Evolutionary conservation across 2,888 invertebrate genomes (phyloP).

Genomic region (Ypsolopha sequella): DNA sequence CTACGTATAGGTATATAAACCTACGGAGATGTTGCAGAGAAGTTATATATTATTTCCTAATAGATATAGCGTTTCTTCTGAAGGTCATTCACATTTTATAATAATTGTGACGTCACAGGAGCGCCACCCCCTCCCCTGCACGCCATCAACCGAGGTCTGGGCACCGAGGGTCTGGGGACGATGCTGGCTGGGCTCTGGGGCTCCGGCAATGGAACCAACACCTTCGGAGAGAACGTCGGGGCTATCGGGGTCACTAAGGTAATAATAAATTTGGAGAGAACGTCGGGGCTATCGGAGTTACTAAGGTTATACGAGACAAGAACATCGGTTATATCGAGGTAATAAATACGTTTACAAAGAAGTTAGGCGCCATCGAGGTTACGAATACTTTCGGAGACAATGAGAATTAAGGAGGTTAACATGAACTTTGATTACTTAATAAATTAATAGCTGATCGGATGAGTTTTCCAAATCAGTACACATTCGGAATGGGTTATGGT

Average conservation of each 20-base stretch:
- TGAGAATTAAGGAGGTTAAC: neutral
- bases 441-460: too few relatives aligned
- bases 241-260: constrained; percentile 90
- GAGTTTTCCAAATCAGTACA: too few relatives aligned
- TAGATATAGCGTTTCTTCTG: too few relatives aligned
- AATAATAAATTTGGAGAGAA: constrained; percentile 84
- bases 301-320: constrained; percentile 89
- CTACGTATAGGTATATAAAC: too few relatives aligned
- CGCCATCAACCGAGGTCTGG: constrained; percentile 89
- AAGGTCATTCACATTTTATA: too few relatives aligned
- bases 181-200: constrained; percentile 88
- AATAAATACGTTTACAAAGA: constrained; percentile 79
- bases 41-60: too few relatives aligned
- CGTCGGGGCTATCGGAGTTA: constrained; percentile 90
- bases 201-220: constrained; percentile 88
- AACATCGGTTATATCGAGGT: constrained; percentile 92
- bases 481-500: too few relatives aligned
- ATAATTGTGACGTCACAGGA: constrained; percentile 40
- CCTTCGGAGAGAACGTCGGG: constrained; percentile 91
- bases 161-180: constrained; percentile 88
- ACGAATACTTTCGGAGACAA: too few relatives aligned
- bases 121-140: constrained; percentile 88
- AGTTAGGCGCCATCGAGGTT: constrained; percentile 91
- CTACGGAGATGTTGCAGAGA: too few relatives aligned
- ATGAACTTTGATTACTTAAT: too few relatives aligned